Base-by-base conservation (phyloP, 2,888 invertebrate genomes). In the Linyphia triangularis region DNA sequence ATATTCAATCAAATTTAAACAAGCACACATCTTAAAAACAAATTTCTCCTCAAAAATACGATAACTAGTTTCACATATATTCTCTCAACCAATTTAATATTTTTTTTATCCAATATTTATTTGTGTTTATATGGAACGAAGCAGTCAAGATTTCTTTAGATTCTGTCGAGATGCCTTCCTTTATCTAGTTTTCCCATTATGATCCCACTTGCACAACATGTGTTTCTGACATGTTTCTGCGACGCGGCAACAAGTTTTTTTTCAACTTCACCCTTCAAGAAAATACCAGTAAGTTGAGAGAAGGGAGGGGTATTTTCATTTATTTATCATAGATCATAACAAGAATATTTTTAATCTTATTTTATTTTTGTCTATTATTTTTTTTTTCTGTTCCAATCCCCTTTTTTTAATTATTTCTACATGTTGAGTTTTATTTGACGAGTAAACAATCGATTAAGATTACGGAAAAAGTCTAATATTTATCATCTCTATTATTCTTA, bases 171-270 rank as follows among this genome's bases (percentile, higher is more conserved):
- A 51, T 13, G 51, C 51, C n/a, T 51, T n/a, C n/a, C n/a, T 51
- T 51, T n/a, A 5, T 16, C n/a, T 16, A 13, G 5, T 51, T 51
- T 51, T n/a, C n/a, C 51, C 51, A 51, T 51, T 51, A 51, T 51
- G n/a, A 16, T 16, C n/a, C 16, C 51, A 51, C 51, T 51, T 51
- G 13, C 51, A 13, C n/a, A 51, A 51, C 51, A 51, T 51, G 51
- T 70, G 70, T n/a, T 70, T 24, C n/a, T 70, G 70, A 70, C 70
- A 26, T 43, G 70, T 24, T 43, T 43, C 70, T 9, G 43, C n/a
- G n/a, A 6, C 6, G 6, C 5, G 40, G 24, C 43, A 43, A 70
- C 26, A 26, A 61, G 61, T 61, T 61, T 61, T 61, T 61, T 51
- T 13, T 4, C 43, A n/a, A n/a, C 51, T 40, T 40, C 9, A n/a